Base-by-base conservation (phyloP, 1,140 invertebrate genomes). In the Diorhabda sublineata region DNA sequence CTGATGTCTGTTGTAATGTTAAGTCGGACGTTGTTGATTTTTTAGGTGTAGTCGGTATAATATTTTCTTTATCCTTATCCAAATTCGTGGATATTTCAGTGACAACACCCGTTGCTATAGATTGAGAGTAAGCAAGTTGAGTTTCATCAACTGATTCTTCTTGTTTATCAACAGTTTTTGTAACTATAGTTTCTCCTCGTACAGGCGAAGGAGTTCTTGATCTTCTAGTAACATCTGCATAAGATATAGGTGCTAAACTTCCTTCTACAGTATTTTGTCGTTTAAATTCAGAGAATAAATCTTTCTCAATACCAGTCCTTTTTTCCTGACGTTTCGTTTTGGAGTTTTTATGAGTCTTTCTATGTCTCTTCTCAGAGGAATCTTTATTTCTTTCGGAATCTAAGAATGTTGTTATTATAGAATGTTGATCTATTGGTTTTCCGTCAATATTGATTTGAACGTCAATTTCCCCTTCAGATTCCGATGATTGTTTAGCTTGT, bases 61-160 rank as follows among this genome's bases (percentile, higher is more conserved):
- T 69, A 26, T 72, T 73, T 6, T 78, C 66, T 66, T 75, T 75
- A 45, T 75, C 73, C 66, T 76, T 69, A 64, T 74, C 71, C 5
- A 79, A 66, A 69, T 78, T 76, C 4, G 78, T 79, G 4, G 77
- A 70, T 57, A 78, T 69, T 71, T 77, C 78, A 43, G 74, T 72
- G 6, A 73, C 58, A 56, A 77, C 75, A 47, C 66, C 68, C 45
- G 64, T 47, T 58, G 2, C 57, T 9, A 58, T 58, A 58, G n/a
- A 26, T 58, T 58, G 57, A 26, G 26, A 26, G 26, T 26, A 26
- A 26, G 26, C 26, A 26, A 26, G 26, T 26, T 26, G 26, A 26
- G 26, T 26, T 60, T 60, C 58, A 42, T 3, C 26, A 60, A 42
- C 26, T 8, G 9, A 8, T 66, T 66, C 42, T 11, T 45, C 42